Evolutionary conservation across 2,797 vertebrate species (phyloP), one percentile per base, ranked within the genome.

Genomic region (Sparus aurata): DNA sequence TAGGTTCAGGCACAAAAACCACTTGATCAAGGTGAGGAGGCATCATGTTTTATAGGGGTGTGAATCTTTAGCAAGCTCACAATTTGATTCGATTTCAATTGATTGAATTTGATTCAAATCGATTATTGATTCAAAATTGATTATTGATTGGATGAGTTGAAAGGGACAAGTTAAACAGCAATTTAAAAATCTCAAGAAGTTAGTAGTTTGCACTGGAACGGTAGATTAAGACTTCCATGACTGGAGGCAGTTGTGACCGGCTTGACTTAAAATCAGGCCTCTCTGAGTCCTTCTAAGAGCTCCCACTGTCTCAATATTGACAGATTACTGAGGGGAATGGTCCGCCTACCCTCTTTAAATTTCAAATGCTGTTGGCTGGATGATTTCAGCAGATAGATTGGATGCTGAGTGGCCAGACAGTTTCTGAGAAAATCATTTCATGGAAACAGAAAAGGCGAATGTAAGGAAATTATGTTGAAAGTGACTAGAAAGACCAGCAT

Each of bases 271-370:
- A 64, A 64, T 77, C 62, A 73, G 61, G 23, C 46, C 64, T 30
- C 27, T 57, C 61, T 52, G 80, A 79, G 75, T 82, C 55, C 55
- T 27, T 70, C 63, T 83, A 84, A 90, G 85, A 84, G 82, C 84
- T 85, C 54, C 65, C 25, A 47, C 68, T 77, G 63, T 67, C 79
- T 88, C 71, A 69, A 22, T 77, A 77, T 75, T 84, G 85, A 86
- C 62, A 43, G 69, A 85, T 84, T 63, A 72, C 72, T 46, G 23
- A 60, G 45, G 22, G 46, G 38, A 75, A 77, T 58, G 30, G 71
- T 46, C 67, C 8, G 22, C 20, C 55, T 59, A 66, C 20, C 71
- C 83, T 77, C 58, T 86, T 86, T 70, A 77, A 59, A 85, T 83
- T 83, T 82, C 71, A 73, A 66, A 85, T 86, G 69, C 82, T 79